Base-by-base conservation (phyloP, 2,113 vertebrate species). In the Shinisaurus crocodilurus region DNA sequence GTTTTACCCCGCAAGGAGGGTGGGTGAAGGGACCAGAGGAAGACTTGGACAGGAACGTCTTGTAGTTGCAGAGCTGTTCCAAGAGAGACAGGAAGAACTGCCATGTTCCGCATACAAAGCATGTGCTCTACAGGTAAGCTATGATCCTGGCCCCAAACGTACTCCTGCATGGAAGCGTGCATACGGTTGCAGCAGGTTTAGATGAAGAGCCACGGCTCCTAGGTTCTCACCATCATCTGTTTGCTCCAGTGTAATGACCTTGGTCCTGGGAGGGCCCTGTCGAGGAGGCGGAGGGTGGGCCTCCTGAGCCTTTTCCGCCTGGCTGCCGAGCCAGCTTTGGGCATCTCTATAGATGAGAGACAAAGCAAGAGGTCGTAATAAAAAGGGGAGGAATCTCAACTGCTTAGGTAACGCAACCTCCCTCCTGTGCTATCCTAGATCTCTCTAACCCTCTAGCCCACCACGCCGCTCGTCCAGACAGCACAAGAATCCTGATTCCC, bases 31-130 rank as follows among this genome's bases (percentile, higher is more conserved):
- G 29, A 84, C 80, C 54, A 37, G 50, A 40, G 48, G 57, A 82
- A 63, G 94, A 98, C 98, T 96, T 96, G 54, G 97, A 98, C 85
- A 97, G 98, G 89, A 98, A 98, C 91, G 98, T 98, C 92, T n/a
- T n/a, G 98, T 98, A 63, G 98, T 98, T 1, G 98, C 98, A 13
- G 98, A 98, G 88, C 98, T 98, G 2, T 98, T 98, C 60, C 60
- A 95, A 88, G 20, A 82, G 43, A 9, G 7, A 23, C 34, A 34
- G 40, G 70, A 74, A 76, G 4, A 48, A 75, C 37, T 27, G 3
- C 60, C 60, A 60, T 13, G 37, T 60, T 10, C 25, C 40, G 6
- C 34, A 37, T 60, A 50, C 16, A 40, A 18, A 57, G 3, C 34
- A 57, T 40, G 67, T 37, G 72, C 37, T 87, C 67, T 85, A 29